Conservation (phyloP, 2,888 invertebrate species). For the Alitta virens region DNA sequence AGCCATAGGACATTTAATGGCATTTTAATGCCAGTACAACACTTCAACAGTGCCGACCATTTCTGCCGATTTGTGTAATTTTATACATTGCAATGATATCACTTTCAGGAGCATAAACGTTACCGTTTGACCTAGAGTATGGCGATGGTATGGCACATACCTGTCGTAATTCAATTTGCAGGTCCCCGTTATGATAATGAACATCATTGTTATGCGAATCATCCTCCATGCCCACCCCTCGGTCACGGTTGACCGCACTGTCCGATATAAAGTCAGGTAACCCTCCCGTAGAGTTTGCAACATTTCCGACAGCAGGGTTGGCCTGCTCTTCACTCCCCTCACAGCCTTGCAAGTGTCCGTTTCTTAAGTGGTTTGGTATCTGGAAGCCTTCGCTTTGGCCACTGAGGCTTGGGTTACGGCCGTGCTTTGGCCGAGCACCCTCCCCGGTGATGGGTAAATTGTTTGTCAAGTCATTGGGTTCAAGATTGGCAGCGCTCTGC, state of each 20-base stretch:
- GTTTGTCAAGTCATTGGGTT: neutral
- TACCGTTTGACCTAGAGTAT: too few relatives aligned
- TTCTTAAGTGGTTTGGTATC: neutral
- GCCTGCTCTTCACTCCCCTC: slow-evolving; percentile 7
- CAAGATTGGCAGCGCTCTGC: too few relatives aligned
- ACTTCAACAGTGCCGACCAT: too few relatives aligned
- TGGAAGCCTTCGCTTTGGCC: neutral
- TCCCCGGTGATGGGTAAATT: neutral
- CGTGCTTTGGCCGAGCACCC: neutral
- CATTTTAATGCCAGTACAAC: too few relatives aligned
- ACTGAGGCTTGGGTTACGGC: neutral
- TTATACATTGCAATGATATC: too few relatives aligned
- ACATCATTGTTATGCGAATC: neutral
- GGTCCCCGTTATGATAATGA: slow-evolving; percentile 28
- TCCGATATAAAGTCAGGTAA: slow-evolving; percentile 50
- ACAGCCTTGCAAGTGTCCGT: slow-evolving; percentile 2
- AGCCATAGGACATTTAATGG: too few relatives aligned
- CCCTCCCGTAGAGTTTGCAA: slow-evolving; percentile 18
- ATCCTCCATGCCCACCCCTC: neutral
- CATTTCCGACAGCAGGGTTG: neutral
- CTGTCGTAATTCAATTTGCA: slow-evolving; percentile 29
- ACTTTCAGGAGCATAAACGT: too few relatives aligned
- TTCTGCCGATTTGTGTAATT: too few relatives aligned
- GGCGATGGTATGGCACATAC: too few relatives aligned
- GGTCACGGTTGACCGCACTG: slow-evolving; percentile 29